Conservation (phyloP, 2,888 invertebrate genomes). For the Meta bourneti region DNA sequence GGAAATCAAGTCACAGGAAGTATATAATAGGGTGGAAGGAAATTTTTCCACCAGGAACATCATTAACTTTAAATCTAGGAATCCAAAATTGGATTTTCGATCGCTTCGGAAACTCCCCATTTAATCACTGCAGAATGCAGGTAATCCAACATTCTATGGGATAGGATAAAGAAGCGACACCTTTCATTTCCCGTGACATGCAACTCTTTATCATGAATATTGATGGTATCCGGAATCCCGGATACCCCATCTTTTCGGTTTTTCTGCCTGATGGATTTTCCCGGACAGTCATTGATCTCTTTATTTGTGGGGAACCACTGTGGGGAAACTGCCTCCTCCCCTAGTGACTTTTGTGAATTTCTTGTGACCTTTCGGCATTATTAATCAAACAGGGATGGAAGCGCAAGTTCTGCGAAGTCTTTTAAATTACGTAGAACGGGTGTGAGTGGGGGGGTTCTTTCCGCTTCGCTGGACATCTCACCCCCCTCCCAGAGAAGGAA, state of each 20-base stretch:
- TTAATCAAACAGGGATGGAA: constrained; percentile 31
- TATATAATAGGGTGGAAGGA: background rate
- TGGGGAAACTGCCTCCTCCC: background rate
- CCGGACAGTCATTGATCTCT: constrained; percentile 67
- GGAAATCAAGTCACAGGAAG: background rate
- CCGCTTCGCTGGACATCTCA: background rate
- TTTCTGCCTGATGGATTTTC: constrained; percentile 73
- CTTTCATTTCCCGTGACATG: constrained; percentile 63
- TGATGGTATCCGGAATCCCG: constrained; percentile 64
- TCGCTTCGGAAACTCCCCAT: constrained; percentile 21
- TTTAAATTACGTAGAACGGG: constrained; percentile 18
- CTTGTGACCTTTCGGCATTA: constrained; percentile 31
- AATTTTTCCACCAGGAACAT: constrained; percentile 39
- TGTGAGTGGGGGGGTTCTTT: background rate
- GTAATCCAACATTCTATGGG: constrained; percentile 23
- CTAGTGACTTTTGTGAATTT: constrained; percentile 28
- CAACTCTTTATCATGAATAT: constrained; percentile 74
- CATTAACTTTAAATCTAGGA: constrained; percentile 64
- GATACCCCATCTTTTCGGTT: constrained; percentile 64
- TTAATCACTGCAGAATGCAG: constrained; percentile 65
- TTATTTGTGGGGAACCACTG: constrained; percentile 40
- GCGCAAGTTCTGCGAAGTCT: background rate
- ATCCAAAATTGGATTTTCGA: constrained; percentile 68
- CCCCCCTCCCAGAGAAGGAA: background rate
- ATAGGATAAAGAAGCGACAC: constrained; percentile 31